Evolutionary conservation across 2,113 vertebrate genomes (phyloP).

Genomic region (Pseudopodoces humilis): DNA sequence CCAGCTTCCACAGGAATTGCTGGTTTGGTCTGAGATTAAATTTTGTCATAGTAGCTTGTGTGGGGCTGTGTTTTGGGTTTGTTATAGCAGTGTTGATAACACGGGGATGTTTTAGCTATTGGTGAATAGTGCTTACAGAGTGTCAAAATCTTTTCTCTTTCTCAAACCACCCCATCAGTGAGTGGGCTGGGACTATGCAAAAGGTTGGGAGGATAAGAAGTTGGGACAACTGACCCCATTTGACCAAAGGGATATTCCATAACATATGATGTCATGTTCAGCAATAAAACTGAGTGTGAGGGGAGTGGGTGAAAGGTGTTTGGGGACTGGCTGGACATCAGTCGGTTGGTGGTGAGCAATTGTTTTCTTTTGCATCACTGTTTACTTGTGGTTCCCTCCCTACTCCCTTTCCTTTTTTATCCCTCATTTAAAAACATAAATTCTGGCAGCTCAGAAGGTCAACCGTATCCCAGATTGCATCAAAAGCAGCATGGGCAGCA

Average conservation of each 20-base stretch:
- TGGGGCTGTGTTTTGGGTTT: background rate
- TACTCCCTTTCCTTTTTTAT: background rate
- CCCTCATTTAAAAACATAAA: background rate
- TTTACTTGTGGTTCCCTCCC: background rate
- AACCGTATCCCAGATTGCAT: background rate
- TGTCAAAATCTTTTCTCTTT: background rate
- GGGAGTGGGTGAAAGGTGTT: background rate
- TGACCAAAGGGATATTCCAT: background rate
- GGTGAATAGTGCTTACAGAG: background rate
- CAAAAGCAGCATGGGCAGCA: background rate
- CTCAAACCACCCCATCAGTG: too few relatives aligned
- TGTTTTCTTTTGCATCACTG: background rate
- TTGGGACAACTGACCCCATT: background rate
- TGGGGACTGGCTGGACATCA: background rate
- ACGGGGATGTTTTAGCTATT: rapidly evolving
- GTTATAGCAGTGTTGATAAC: background rate
- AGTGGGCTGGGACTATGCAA: background rate
- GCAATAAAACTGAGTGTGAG: background rate
- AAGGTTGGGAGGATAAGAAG: background rate
- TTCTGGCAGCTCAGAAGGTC: background rate
- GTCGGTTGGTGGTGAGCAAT: rapidly evolving
- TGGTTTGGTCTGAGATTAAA: background rate
- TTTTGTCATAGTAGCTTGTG: background rate
- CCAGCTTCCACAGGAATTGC: background rate
- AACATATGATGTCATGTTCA: background rate